Evolutionary conservation across 2,113 vertebrate genomes (phyloP).

Genomic region (Podarcis muralis): DNA sequence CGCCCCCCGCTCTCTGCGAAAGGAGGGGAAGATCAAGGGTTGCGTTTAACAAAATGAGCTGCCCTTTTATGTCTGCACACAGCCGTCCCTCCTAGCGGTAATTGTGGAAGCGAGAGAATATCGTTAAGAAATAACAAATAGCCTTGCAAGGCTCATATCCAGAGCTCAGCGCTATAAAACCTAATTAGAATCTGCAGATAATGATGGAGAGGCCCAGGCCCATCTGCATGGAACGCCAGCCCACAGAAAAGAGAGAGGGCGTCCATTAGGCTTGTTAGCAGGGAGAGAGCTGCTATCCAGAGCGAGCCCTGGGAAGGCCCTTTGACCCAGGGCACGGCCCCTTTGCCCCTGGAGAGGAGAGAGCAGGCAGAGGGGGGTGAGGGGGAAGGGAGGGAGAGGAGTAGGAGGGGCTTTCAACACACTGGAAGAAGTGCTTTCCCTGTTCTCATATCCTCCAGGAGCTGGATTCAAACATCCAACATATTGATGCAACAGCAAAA

Average conservation of each 20-base stretch:
- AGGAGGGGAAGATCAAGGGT: slow-evolving; percentile 18
- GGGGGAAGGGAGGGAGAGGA: too few species aligned
- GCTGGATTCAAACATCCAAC: neutral
- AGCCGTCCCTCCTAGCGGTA: neutral
- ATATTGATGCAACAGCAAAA: too few species aligned
- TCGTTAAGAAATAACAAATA: slow-evolving; percentile 61
- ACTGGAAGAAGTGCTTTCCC: neutral
- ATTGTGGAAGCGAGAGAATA: slow-evolving; percentile 21
- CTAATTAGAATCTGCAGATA: slow-evolving; percentile 60
- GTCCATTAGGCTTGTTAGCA: slow-evolving; percentile 56
- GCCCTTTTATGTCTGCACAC: slow-evolving; percentile 18
- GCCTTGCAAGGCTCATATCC: neutral
- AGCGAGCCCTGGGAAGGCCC: neutral
- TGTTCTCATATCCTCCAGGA: neutral
- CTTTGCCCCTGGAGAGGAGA: neutral
- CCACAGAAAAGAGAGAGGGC: neutral
- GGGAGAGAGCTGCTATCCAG: neutral
- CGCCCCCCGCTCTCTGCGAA: fast-evolving
- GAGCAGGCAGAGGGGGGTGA: neutral
- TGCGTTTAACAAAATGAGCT: neutral
- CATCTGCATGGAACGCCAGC: slow-evolving; percentile 35
- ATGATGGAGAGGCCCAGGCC: slow-evolving; percentile 31
- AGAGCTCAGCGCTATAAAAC: slow-evolving; percentile 3
- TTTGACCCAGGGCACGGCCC: neutral
- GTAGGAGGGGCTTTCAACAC: too few species aligned